Evolutionary conservation across 2,113 vertebrate species (phyloP).

Genomic region (Aviceda subcristata): DNA sequence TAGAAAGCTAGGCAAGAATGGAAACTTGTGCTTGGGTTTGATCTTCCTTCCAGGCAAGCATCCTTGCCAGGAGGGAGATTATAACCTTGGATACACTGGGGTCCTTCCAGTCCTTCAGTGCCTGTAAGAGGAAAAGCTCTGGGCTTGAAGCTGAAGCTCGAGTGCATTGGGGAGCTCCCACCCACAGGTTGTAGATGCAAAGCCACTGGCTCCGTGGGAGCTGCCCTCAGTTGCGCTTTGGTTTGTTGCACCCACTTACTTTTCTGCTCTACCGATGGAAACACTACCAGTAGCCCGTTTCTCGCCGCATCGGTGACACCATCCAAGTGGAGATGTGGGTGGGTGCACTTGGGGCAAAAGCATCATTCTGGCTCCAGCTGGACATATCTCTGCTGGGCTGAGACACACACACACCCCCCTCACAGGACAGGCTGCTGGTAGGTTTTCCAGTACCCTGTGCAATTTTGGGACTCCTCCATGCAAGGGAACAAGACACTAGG

Average conservation of each 20-base stretch:
- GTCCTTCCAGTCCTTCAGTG: background rate
- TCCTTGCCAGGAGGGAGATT: constrained; percentile 23
- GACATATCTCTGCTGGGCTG: background rate
- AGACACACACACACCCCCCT: no score
- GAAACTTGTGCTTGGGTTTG: background rate
- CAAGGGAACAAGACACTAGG: fast-evolving
- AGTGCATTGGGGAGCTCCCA: background rate
- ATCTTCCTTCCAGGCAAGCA: background rate
- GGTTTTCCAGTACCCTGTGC: background rate
- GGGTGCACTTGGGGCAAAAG: background rate
- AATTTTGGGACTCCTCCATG: background rate
- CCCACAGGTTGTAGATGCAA: background rate
- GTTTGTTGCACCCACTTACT: background rate
- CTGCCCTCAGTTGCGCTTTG: background rate
- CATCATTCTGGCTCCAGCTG: background rate
- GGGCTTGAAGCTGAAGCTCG: background rate
- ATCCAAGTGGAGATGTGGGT: background rate
- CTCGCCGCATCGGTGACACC: fast-evolving
- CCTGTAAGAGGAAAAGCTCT: background rate
- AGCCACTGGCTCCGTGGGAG: background rate
- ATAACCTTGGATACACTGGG: background rate
- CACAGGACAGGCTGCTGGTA: background rate
- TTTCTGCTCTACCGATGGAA: background rate
- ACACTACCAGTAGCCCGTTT: background rate
- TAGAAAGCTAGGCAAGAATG: background rate